Evolutionary conservation across 2,888 invertebrate species (phyloP).

Genomic region (Psylliodes chrysocephalus): DNA sequence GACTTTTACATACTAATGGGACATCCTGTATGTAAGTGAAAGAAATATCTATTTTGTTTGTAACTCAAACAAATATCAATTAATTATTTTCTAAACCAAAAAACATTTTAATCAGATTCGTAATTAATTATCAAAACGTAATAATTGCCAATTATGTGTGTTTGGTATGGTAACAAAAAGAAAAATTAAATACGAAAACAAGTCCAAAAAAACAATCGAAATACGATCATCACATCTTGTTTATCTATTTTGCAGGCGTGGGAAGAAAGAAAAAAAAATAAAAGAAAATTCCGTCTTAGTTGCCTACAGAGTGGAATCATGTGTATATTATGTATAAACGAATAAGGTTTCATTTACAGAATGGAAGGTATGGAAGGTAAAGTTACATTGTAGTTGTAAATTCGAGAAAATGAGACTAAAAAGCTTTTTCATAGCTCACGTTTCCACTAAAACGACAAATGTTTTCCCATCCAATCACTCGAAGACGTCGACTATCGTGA

Average conservation of each 20-base stretch:
- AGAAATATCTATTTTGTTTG: too few relatives aligned
- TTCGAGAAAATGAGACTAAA: conserved; percentile 30
- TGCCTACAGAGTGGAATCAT: conserved; percentile 10
- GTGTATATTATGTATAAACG: conserved; percentile 14
- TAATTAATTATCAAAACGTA: too few relatives aligned
- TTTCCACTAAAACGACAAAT: conserved; percentile 20
- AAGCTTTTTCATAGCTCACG: conserved; percentile 27
- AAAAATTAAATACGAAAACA: too few relatives aligned
- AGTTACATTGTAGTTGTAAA: conserved; percentile 29
- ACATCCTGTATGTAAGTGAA: too few relatives aligned
- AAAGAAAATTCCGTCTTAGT: conserved; percentile 5
- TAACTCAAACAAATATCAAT: too few relatives aligned
- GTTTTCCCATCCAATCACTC: conserved; percentile 33
- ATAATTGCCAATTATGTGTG: too few relatives aligned
- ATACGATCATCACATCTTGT: too few relatives aligned
- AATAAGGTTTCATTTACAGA: conserved; percentile 26
- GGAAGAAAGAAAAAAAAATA: neutral
- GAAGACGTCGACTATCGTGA: conserved; percentile 11
- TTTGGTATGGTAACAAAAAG: too few relatives aligned
- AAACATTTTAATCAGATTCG: too few relatives aligned
- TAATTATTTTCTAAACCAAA: too few relatives aligned
- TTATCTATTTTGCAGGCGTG: neutral
- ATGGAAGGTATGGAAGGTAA: conserved; percentile 28
- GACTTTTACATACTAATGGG: too few relatives aligned
- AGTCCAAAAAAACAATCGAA: too few relatives aligned